Evolutionary conservation across 2,113 vertebrate genomes (phyloP).

Genomic region (Ginglymostoma cirratum): DNA sequence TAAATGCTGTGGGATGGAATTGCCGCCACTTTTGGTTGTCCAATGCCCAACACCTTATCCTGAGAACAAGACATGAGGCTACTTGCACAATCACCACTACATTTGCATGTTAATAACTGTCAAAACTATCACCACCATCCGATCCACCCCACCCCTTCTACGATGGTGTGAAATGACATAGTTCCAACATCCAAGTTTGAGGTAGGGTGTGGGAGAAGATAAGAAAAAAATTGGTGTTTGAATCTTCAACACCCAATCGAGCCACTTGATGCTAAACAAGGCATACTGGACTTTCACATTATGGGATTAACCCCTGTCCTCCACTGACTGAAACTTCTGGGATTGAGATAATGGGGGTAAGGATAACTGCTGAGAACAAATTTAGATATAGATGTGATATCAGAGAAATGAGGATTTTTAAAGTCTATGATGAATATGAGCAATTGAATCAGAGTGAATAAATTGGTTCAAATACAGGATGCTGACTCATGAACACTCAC

Average conservation of each 20-base stretch:
- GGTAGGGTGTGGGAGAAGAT: too few species aligned
- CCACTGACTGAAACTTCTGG: not conserved
- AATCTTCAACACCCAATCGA: not conserved
- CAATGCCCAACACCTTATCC: not conserved
- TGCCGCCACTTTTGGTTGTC: not conserved
- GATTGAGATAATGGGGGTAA: not conserved
- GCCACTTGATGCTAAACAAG: not conserved
- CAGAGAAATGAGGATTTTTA: too few species aligned
- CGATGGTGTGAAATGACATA: not conserved
- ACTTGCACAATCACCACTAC: not conserved
- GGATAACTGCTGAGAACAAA: not conserved
- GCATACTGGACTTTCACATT: not conserved
- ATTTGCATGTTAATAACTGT: not conserved
- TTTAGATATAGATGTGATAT: not conserved
- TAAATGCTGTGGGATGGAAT: too few species aligned
- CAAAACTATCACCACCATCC: not conserved
- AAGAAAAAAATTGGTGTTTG: not conserved
- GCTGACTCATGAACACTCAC: not conserved
- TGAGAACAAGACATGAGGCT: not conserved
- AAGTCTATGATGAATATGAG: not conserved
- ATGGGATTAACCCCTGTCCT: not conserved
- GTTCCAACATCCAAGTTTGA: not conserved
- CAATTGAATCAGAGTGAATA: not conserved
- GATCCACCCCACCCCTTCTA: not conserved
- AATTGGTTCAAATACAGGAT: not conserved